Conservation (phyloP, 2,113 vertebrate genomes). For the Loxodonta africana region DNA sequence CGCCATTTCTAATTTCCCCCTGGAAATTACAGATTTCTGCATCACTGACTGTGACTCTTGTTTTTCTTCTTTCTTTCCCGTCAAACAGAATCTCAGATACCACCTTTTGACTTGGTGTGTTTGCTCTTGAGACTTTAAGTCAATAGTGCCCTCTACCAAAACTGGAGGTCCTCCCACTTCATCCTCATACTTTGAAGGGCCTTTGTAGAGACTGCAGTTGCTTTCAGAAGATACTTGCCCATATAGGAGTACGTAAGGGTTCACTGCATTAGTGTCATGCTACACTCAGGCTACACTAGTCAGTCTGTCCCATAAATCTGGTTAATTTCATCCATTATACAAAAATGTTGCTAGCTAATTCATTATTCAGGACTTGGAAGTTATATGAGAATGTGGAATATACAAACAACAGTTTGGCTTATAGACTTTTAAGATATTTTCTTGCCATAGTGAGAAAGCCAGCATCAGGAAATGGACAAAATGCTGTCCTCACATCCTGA, state of each 20-base stretch:
- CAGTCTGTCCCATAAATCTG: background rate
- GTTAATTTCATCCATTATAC: background rate
- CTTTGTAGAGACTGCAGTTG: background rate
- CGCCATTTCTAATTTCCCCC: background rate
- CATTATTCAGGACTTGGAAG: background rate
- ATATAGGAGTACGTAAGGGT: background rate
- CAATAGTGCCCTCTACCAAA: background rate
- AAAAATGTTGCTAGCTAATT: background rate
- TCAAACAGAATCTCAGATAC: background rate
- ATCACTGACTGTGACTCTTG: background rate
- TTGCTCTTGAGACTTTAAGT: background rate
- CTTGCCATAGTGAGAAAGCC: background rate
- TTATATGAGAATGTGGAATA: background rate
- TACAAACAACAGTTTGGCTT: background rate
- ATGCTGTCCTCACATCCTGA: background rate
- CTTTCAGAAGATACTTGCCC: background rate
- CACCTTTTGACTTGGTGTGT: background rate
- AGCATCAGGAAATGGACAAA: background rate
- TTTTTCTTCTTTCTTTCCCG: background rate
- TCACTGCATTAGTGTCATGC: background rate
- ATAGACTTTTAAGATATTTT: constrained; percentile 12
- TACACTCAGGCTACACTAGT: background rate
- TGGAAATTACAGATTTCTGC: background rate
- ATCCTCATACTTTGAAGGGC: background rate
- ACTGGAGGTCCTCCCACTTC: background rate